Base-by-base conservation (phyloP, 2,797 vertebrate genomes). In the Acanthurus tractus region DNA sequence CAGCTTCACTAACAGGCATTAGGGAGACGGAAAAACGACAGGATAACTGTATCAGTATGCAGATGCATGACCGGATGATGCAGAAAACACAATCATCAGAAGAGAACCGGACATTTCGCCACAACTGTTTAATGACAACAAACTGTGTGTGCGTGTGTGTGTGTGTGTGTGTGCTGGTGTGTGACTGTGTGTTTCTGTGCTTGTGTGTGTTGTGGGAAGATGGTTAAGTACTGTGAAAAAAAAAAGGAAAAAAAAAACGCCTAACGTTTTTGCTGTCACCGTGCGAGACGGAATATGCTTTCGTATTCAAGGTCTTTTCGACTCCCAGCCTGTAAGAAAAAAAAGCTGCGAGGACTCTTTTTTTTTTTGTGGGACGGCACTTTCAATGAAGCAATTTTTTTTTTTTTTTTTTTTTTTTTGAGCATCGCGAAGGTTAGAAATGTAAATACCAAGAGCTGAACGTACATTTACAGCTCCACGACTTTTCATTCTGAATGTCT, bases 161-260 rank as follows among this genome's bases (percentile, higher is more conserved):
- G 82, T 84, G 87, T 86, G 82, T 83, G 72, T 73, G 84, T 64
- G 74, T 75, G 77, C 77, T 80, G 82, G 78, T 79, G 82, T 71
- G 82, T 84, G 87, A 76, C 62, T 68, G 80, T 86, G 78, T 76
- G 76, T 89, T 74, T 83, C 58, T 74, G 86, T 88, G 88, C 79
- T 88, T 54, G 84, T 85, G 84, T 85, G 88, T 83, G 79, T 69
- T 58, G 85, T 86, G 36, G 65, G 69, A 89, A 86, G 86, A 90
- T 80, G 85, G 86, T 92, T 57, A 68, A 85, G 87, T 92, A 91
- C 92, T 92, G 90, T 94, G 89, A 91, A 87, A 59, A 83, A 77
- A 58, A 53, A 90, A 88, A 62, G 80, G 75, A 58, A 53, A 81
- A 76, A 53, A 40, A 76, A 80, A 62, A 17, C 6, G 58, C 65